A percentile compares a stretch with the other conserved stretches of the same genome.
These are phyloP conservation scores for Rhizoglyphus robini DNA, from an alignment of 1,140 invertebrate species.

Conservation along the genomic window DNA sequence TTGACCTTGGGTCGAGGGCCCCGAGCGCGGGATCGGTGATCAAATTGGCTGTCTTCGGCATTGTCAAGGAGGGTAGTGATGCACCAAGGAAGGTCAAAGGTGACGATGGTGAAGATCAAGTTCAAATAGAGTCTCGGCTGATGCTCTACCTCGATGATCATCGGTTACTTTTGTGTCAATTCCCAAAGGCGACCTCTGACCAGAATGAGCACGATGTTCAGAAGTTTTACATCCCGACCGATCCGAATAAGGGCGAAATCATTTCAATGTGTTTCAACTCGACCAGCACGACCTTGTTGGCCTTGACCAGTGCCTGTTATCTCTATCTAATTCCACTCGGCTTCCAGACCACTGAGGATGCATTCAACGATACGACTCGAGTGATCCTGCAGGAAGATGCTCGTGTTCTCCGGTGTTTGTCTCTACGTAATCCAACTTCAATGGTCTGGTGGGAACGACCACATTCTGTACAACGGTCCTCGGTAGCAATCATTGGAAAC, in stretches of 20 bases:
- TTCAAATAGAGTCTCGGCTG: not conserved
- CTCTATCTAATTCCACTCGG: constrained; percentile 5
- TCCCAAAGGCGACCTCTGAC: not conserved
- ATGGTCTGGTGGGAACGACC: not conserved
- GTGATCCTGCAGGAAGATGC: not conserved
- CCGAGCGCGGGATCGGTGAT: not conserved
- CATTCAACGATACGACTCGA: not conserved
- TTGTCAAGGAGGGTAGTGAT: not conserved
- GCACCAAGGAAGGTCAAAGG: too few relatives aligned
- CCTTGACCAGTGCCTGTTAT: not conserved
- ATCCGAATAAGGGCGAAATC: not conserved
- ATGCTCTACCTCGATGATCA: not conserved
- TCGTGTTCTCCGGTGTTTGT: not conserved
- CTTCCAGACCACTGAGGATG: not conserved
- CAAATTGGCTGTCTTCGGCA: not conserved
- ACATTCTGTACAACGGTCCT: not conserved
- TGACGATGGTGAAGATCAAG: not conserved
- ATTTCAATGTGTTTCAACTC: not conserved
- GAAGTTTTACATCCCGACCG: not conserved
- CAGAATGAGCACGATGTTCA: not conserved
- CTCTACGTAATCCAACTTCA: not conserved
- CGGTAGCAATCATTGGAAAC: not conserved
- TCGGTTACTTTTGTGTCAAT: not conserved
- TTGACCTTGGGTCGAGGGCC: not conserved
- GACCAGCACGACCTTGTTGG: not conserved